Base-by-base conservation (phyloP, 2,888 invertebrate species). In the Andricus quercusramuli region DNA sequence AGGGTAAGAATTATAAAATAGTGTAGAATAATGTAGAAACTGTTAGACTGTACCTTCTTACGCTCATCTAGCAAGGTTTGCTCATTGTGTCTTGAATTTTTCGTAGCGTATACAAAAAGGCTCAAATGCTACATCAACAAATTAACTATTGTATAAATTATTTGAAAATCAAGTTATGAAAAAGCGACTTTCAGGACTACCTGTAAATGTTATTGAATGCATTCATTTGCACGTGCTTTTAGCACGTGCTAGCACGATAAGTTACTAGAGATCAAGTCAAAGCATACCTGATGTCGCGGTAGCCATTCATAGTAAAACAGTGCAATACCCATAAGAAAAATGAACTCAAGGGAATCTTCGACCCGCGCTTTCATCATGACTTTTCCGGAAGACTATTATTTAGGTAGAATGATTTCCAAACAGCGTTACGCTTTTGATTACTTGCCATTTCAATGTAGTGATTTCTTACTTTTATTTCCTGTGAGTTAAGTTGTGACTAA, bases 221-320 rank as follows among this genome's bases (percentile, higher is more conserved):
- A 70, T 20, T 47, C 65, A 82, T 66, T 77, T 62, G 59, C 66
- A 37, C 68, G 78, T 66, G 59, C 25, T 44, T 41, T 41, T 56
- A n/a, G 22, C 29, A 56, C 56, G 74, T 51, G 70, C 47, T 47
- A 70, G 70, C 70, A 70, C 78, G 78, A 83, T 74, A 85, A 82
- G 86, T 84, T 83, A 85, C 82, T 83, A 82, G 82, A 85, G 76
- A 74, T 29, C 80, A 80, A 84, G 85, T 86, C 84, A 85, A 84
- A 80, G 79, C 78, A 80, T 83, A 83, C 84, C 84, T 85, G 88
- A 87, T 79, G 84, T 85, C 85, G 85, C 84, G 86, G 82, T 85
- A 85, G 88, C 88, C 89, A 86, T 87, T 85, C 74, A 56, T 13
- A 56, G 56, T 74, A 83, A 86, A 85, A 84, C 85, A 88, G 89